Base-by-base conservation (phyloP, 2,888 invertebrate species). In the Hermaeophaga mercurialis region DNA sequence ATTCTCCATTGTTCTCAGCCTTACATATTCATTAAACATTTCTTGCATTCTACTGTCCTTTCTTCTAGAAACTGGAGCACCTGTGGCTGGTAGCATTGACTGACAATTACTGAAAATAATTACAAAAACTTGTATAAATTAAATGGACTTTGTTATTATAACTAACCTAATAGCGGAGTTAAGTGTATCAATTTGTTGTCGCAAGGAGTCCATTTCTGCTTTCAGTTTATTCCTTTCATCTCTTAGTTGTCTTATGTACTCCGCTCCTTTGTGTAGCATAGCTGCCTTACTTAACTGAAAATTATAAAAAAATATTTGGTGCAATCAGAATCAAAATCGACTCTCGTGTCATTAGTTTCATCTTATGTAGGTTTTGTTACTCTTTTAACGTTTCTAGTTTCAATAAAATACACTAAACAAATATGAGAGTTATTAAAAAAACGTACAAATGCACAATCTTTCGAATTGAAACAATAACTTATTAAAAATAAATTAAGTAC, bases 201-300 rank as follows among this genome's bases (percentile, higher is more conserved):
- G 85, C 66, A 96, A 80, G 61, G 84, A 85, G 66, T 94, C 92
- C 84, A 94, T 94, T 78, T 96, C 95, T 60, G 94, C 92, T 73
- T 91, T 91, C 60, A 95, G 84, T 71, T 90, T 87, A 71, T 86
- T 86, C 58, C 96, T 82, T 75, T 97, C 96, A 18, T 85, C 81
- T 69, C 92, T 89, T 67, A 97, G 79, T 74, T 94, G 91, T 70
- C 90, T 88, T 62, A 96, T 96, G 74, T 96, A 95, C 69, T 97
- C 96, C 4, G 96, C 96, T 56, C 96, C 95, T 76, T 96, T 96
- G 75, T 96, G 95, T 50, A 97, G 80, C 94, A 96, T 94, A 12
- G 95, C 94, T 34, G 96, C 96, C 80, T 97, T 97, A 80, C 93
- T 94, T 66, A 94, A 83, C 87, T 89, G 73, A 36, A 78, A 73